Conservation (phyloP, 2,113 vertebrate species). For the Muntiacus muntjak region DNA sequence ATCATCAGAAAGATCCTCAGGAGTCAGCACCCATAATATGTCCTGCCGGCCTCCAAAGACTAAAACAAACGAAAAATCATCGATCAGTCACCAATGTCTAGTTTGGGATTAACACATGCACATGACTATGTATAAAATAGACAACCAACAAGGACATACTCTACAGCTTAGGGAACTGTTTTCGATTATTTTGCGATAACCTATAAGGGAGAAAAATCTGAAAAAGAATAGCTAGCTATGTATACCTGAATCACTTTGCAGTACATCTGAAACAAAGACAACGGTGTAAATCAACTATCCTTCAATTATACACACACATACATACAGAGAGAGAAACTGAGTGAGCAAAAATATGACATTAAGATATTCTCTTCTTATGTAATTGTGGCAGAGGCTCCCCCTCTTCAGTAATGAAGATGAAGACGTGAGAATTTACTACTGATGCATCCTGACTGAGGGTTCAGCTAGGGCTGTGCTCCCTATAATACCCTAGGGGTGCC, state of each 20-base stretch:
- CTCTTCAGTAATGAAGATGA: neutral
- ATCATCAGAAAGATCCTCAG: neutral
- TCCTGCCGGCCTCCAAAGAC: neutral
- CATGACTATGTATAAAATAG: neutral
- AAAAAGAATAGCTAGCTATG: neutral
- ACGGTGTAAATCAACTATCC: neutral
- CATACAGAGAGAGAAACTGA: neutral
- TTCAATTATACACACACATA: neutral
- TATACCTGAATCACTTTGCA: neutral
- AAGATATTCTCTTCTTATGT: neutral
- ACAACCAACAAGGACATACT: neutral
- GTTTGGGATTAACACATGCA: neutral
- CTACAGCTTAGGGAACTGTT: neutral
- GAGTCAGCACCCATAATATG: neutral
- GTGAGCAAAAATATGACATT: neutral
- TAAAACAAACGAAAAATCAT: neutral
- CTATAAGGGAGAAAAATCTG: neutral
- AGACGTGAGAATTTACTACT: neutral
- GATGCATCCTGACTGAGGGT: neutral
- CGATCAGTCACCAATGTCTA: neutral
- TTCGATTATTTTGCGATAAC: neutral
- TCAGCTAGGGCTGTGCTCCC: neutral
- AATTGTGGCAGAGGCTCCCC: neutral
- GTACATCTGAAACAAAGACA: neutral
- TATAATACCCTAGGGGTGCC: neutral